These are phyloP conservation scores for Caenorhabditis japonica DNA, from an alignment of 2,888 invertebrate species.

Conservation along the genomic window DNA sequence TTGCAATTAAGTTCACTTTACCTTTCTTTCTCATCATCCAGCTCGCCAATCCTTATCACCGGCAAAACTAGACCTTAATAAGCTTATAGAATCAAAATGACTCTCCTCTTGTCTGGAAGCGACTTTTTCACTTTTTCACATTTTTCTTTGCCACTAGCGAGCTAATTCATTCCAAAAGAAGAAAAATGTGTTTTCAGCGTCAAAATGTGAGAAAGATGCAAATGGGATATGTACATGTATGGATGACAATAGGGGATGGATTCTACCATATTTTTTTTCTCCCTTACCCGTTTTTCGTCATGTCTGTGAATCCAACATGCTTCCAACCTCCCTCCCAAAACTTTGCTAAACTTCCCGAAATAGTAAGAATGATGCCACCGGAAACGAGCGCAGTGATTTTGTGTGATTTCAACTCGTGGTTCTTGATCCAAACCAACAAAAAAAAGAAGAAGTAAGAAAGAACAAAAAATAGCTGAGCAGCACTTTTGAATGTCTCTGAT, in stretches of 20 bases:
- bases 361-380: conserved; percentile 28
- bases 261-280: too few species aligned
- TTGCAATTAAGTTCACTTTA: too few species aligned
- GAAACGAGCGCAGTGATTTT: conserved; percentile 21
- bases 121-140: background rate
- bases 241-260: background rate
- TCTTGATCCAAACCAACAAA: conserved; percentile 8
- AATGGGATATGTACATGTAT: background rate
- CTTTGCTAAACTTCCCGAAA: too few species aligned
- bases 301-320: too few species aligned
- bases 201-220: conserved; percentile 9
- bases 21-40: background rate
- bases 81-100: conserved; percentile 26
- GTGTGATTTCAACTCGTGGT: background rate
- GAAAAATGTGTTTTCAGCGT: background rate
- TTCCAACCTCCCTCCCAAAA: too few species aligned
- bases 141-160: background rate
- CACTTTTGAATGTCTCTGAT: conserved; percentile 43
- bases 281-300: background rate
- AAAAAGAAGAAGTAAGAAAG: background rate
- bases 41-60: conserved; percentile 21
- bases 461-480: background rate
- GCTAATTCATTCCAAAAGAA: conserved; percentile 10
- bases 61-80: conserved; percentile 29
- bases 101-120: conserved; percentile 5